Evolutionary conservation across 1,140 invertebrate genomes (phyloP), one percentile per base, ranked within the genome.

Genomic region (Panagrolaimus sp.): DNA sequence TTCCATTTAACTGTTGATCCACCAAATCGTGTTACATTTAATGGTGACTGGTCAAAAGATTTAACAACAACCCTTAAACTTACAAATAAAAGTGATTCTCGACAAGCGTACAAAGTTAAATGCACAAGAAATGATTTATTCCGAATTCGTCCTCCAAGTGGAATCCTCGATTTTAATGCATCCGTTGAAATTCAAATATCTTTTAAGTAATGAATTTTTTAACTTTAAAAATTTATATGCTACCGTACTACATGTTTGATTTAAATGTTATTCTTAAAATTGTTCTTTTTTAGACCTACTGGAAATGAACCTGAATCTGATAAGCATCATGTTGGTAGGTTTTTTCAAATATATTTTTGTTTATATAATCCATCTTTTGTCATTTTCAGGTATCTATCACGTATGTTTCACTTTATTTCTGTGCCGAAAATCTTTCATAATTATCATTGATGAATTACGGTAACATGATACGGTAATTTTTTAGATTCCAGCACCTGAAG

Each of bases 51-150:
- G 0, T 24, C n/a, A 17, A 69, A 58, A 7, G 76, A 77, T 43
- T 68, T 76, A 15, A 63, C 63, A 21, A 71, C 75, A 4, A 63
- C 26, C 14, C 45, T 77, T 32, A 67, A 75, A 44, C 63, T 77
- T 28, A 78, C 75, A 28, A 77, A 77, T 67, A 75, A 73, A 63
- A 75, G 65, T 67, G 76, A 77, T 43, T 75, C 69, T 24, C 67
- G 72, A 15, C 75, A 77, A 47, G 76, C 76, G 17, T 77, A 76
- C 64, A 77, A 77, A 48, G 76, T 77, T 12, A 77, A 77, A 47
- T 77, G 75, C 52, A 78, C 75, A 12, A 55, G 76, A n/a, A 77
- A 77, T 62, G 75, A 77, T 47, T 15, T 78, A 1, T 77, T 77
- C 67, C 65, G 67, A 21, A 77, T 77, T 52, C 73, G 69, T 10